Evolutionary conservation across 2,888 invertebrate genomes (phyloP).

Genomic region (Spilosoma lubricipeda): DNA sequence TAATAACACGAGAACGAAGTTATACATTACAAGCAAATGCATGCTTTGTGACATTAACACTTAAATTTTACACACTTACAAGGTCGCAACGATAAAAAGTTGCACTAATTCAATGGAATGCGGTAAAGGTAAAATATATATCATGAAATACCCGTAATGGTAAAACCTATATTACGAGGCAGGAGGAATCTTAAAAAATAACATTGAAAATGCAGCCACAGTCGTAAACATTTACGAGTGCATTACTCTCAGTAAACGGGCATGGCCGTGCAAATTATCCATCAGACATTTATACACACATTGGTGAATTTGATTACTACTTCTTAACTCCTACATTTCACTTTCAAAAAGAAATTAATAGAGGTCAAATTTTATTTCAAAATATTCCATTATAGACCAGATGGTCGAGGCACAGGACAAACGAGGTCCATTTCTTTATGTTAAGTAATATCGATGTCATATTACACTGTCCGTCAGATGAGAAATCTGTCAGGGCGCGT

Average conservation of each 20-base stretch:
- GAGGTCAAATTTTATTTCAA: slow-evolving; percentile 59
- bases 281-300: slow-evolving; percentile 58
- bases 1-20: slow-evolving; percentile 30
- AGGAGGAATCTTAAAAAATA: slow-evolving; percentile 68
- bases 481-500: slow-evolving; percentile 78
- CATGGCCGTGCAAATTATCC: slow-evolving; percentile 73
- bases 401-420: slow-evolving; percentile 27
- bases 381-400: slow-evolving; percentile 6
- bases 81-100: slow-evolving; percentile 51
- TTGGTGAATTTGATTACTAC: slow-evolving; percentile 51
- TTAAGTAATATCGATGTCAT: slow-evolving; percentile 75
- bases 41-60: slow-evolving; percentile 8
- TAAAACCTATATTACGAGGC: slow-evolving; percentile 56
- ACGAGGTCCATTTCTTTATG: slow-evolving; percentile 52
- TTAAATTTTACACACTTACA: slow-evolving; percentile 28
- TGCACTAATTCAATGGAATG: slow-evolving; percentile 57
- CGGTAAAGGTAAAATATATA: slow-evolving; percentile 72
- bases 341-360: slow-evolving; percentile 42
- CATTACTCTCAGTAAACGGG: slow-evolving; percentile 79
- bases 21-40: slow-evolving; percentile 17
- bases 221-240: slow-evolving; percentile 84
- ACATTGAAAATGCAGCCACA: slow-evolving; percentile 73
- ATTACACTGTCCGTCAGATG: slow-evolving; percentile 72
- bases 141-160: slow-evolving; percentile 67
- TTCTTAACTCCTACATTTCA: slow-evolving; percentile 35